These are phyloP conservation scores for Drosophila testacea DNA, from an alignment of 2,888 invertebrate species.

Conservation along the genomic window DNA sequence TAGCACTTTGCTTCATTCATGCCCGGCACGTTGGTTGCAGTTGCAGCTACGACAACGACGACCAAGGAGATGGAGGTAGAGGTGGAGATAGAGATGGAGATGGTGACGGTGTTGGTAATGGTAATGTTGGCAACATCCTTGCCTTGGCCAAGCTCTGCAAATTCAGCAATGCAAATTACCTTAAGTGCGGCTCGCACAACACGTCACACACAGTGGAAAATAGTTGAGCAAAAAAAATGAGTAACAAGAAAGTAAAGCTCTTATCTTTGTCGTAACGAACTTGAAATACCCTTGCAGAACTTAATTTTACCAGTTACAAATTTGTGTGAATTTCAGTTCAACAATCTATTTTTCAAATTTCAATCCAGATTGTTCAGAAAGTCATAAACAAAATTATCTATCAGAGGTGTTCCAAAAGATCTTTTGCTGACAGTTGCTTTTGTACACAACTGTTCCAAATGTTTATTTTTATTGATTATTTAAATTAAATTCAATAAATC, in stretches of 20 bases:
- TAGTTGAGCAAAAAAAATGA: conserved; percentile 19
- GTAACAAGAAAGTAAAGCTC: conserved; percentile 7
- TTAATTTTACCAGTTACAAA: background rate
- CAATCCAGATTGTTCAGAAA: too few species aligned
- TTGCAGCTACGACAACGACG: conserved; percentile 30
- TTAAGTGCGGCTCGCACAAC: conserved; percentile 81
- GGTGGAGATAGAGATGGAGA: background rate
- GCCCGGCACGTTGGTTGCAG: conserved; percentile 77
- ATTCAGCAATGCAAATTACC: conserved; percentile 82
- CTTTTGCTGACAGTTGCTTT: too few species aligned
- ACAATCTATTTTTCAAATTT: too few species aligned
- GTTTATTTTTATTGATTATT: too few species aligned
- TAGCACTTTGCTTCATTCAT: conserved; percentile 82
- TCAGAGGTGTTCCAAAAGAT: too few species aligned
- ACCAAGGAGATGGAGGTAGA: background rate
- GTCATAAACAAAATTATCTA: too few species aligned
- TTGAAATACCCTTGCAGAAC: background rate
- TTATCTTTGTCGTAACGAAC: background rate
- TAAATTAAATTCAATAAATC: too few species aligned
- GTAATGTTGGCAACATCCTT: conserved; percentile 48
- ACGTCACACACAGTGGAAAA: conserved; percentile 57
- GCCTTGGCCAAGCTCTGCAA: conserved; percentile 78
- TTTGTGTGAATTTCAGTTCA: too few species aligned
- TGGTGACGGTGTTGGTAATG: conserved; percentile 20
- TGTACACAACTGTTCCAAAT: too few species aligned